A percentile compares a stretch with the other conserved stretches of the same genome.
These are phyloP conservation scores for Alectoris magna DNA, from an alignment of 2,797 vertebrate genomes.

Conservation along the genomic window DNA sequence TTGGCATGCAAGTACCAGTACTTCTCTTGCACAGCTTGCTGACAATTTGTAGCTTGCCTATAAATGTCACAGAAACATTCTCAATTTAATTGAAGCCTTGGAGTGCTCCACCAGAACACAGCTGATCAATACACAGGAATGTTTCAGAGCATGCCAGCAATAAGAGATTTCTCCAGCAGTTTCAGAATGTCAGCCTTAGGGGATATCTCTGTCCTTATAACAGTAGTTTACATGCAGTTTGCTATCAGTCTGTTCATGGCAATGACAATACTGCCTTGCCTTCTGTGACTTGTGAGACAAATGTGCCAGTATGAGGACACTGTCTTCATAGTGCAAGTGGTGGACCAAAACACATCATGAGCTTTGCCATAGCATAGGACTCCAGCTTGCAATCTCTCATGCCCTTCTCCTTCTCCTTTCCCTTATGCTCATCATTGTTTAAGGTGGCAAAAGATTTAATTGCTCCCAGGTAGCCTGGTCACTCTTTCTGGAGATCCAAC, in stretches of 20 bases:
- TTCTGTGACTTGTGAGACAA: conserved; percentile 1
- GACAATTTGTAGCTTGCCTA: conserved; percentile 35
- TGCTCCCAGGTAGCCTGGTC: conserved; percentile 23
- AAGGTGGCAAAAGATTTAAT: conserved; percentile 68
- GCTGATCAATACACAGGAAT: conserved; percentile 48
- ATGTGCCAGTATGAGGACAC: not conserved
- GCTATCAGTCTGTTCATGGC: conserved; percentile 14
- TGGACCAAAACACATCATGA: not conserved
- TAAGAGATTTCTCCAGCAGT: conserved; percentile 26
- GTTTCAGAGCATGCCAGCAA: conserved; percentile 48
- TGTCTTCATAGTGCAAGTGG: not conserved
- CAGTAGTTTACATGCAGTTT: conserved; percentile 20
- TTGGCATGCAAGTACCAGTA: not conserved
- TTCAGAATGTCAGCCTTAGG: not conserved
- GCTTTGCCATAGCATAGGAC: not conserved
- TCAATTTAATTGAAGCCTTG: conserved; percentile 44
- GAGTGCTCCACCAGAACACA: conserved; percentile 46
- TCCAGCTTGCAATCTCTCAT: not conserved
- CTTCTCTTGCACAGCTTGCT: conserved; percentile 12
- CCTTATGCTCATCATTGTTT: not conserved
- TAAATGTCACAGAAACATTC: conserved; percentile 36
- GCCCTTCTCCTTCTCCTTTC: not conserved
- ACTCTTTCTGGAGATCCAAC: conserved; percentile 69
- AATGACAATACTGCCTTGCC: not conserved
- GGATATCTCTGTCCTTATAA: not conserved